Evolutionary conservation across 2,113 vertebrate species (phyloP).

Genomic region (Blennius ocellaris): DNA sequence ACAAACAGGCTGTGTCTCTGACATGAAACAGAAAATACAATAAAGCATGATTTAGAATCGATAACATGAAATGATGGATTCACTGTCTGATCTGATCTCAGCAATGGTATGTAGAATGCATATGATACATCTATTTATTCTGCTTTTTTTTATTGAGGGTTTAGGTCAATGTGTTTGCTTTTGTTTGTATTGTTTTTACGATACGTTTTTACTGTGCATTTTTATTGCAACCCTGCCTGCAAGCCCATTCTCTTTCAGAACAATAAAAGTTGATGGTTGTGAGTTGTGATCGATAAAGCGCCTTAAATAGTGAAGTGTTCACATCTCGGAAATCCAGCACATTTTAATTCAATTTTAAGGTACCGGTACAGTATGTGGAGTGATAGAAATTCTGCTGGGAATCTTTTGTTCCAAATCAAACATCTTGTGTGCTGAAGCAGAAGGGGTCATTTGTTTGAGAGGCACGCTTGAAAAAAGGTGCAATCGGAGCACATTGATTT

Average conservation of each 20-base stretch:
- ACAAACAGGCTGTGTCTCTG: not conserved
- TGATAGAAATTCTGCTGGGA: not conserved
- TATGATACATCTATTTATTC: conserved; percentile 20
- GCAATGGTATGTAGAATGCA: conserved; percentile 1
- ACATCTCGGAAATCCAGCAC: not conserved
- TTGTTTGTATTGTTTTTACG: conserved; percentile 60
- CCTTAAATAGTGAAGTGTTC: conserved; percentile 39
- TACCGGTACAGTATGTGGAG: not conserved
- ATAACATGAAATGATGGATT: conserved; percentile 9
- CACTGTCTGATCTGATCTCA: conserved; percentile 8
- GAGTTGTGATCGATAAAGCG: conserved; percentile 52
- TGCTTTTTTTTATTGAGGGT: conserved; percentile 45
- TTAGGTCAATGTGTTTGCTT: conserved; percentile 40
- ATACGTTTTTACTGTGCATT: conserved; percentile 45
- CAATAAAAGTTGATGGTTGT: conserved; percentile 63
- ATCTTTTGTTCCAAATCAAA: not conserved
- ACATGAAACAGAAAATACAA: conserved; percentile 19
- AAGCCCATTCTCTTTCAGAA: conserved; percentile 38
- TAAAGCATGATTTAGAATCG: not conserved
- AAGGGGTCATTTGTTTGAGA: conserved; percentile 23
- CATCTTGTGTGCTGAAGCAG: not conserved
- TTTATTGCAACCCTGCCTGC: conserved; percentile 46
- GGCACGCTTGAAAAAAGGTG: conserved; percentile 47
- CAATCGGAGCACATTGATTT: conserved; percentile 72
- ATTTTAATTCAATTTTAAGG: not conserved